These are phyloP conservation scores for Sesia bembeciformis DNA, from an alignment of 2,888 invertebrate genomes.

Conservation along the genomic window DNA sequence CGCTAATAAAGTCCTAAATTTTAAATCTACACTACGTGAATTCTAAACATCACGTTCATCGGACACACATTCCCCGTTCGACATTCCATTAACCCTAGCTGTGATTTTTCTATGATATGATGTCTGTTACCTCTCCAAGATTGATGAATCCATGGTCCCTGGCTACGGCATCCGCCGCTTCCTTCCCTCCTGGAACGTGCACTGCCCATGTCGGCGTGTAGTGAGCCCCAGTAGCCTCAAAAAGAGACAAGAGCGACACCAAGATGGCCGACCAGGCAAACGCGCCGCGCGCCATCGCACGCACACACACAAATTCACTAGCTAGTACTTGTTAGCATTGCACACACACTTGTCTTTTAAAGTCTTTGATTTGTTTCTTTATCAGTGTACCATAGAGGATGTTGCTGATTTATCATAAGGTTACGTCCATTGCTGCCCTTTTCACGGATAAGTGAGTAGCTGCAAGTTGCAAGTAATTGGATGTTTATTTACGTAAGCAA, in stretches of 20 bases:
- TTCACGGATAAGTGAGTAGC: background rate
- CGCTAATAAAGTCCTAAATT: too few species aligned
- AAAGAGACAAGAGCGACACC: conserved; percentile 35
- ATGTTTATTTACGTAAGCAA: too few species aligned
- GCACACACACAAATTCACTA: conserved; percentile 44
- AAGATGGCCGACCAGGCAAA: conserved; percentile 41
- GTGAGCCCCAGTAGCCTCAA: conserved; percentile 54
- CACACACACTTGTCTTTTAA: conserved; percentile 33
- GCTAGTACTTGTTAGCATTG: conserved; percentile 69
- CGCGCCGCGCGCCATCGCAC: conserved; percentile 59
- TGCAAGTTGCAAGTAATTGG: too few species aligned
- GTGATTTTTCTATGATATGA: background rate
- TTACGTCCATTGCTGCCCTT: background rate
- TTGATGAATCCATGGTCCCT: conserved; percentile 88
- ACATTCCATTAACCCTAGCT: too few species aligned
- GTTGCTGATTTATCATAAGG: conserved; percentile 8
- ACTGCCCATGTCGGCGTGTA: conserved; percentile 92
- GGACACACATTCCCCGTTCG: too few species aligned
- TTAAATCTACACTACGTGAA: too few species aligned
- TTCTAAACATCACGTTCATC: too few species aligned
- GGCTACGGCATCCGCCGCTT: conserved; percentile 83
- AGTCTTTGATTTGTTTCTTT: background rate
- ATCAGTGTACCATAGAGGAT: conserved; percentile 20
- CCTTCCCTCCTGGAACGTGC: conserved; percentile 81
- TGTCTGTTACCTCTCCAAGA: conserved; percentile 84